Percentiles rank a stretch among this genome's conserved stretches.
phyloP scores from a whole-genome alignment of 2,797 vertebrate genomes.

The Okamejei kenojei region DNA sequence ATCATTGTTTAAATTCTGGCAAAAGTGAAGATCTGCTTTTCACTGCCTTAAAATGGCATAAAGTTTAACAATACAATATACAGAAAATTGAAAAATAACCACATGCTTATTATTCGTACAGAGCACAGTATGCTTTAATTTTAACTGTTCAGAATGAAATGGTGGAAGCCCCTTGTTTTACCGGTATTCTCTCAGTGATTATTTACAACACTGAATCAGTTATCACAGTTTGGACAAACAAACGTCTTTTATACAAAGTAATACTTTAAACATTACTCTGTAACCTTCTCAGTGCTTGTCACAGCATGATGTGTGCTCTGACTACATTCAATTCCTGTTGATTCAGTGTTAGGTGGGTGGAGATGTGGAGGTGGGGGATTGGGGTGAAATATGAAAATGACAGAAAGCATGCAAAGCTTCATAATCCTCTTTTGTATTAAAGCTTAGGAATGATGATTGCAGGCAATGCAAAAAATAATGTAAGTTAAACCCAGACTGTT shows the following conservation, averaged over 20 bases:
- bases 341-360: neutral
- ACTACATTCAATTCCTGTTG: slow-evolving; percentile 19
- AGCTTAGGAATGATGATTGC: slow-evolving; percentile 33
- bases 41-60: neutral
- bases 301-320: neutral
- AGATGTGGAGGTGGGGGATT: too few relatives aligned
- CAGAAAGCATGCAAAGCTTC: slow-evolving; percentile 27
- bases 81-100: neutral
- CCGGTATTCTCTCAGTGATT: neutral
- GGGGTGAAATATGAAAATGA: slow-evolving; percentile 26
- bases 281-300: neutral
- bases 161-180: neutral
- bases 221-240: slow-evolving; percentile 8
- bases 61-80: neutral
- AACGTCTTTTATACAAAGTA: neutral
- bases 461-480: slow-evolving; percentile 29
- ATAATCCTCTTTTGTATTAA: slow-evolving; percentile 30
- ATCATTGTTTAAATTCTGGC: neutral
- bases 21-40: neutral
- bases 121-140: neutral
- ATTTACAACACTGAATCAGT: neutral
- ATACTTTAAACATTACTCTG: neutral
- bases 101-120: neutral
- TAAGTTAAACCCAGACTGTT: slow-evolving; percentile 31
- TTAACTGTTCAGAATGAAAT: neutral